These are phyloP conservation scores for Cheumatopsyche charites DNA, from an alignment of 1,140 invertebrate species.

Conservation along the genomic window DNA sequence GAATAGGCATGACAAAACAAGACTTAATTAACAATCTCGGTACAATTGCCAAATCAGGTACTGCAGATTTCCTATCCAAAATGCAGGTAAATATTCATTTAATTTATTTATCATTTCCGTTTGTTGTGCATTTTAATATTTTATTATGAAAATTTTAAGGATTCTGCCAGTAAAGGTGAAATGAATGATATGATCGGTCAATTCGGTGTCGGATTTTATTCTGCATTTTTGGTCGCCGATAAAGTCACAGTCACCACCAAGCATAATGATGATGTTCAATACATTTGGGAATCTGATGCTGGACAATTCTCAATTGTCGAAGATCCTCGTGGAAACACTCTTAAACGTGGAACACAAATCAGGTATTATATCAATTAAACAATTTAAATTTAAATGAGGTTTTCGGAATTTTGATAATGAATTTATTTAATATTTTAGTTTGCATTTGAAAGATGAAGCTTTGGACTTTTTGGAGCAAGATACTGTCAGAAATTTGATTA, in stretches of 20 bases:
- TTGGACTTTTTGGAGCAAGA: conserved; percentile 93
- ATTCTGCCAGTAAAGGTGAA: conserved; percentile 61
- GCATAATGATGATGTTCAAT: conserved; percentile 93
- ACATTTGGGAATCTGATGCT: conserved; percentile 98
- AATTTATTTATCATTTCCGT: not conserved
- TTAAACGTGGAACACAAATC: conserved; percentile 87
- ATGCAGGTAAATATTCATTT: conserved; percentile 72
- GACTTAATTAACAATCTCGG: conserved; percentile 97
- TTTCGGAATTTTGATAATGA: not conserved
- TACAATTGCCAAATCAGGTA: conserved; percentile 99
- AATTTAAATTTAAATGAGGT: conserved; percentile 1
- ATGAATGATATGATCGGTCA: conserved; percentile 90
- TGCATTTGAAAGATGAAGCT: conserved; percentile 97
- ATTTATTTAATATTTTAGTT: conserved; percentile 55
- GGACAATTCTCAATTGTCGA: conserved; percentile 84
- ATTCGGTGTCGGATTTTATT: conserved; percentile 98
- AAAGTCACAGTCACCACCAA: conserved; percentile 93
- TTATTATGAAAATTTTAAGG: conserved; percentile 34
- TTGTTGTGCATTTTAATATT: not conserved
- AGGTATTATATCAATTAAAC: conserved; percentile 33
- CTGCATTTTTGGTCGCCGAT: conserved; percentile 93
- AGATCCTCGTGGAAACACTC: conserved; percentile 92
- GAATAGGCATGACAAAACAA: conserved; percentile 96
- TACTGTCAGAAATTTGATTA: conserved; percentile 88
- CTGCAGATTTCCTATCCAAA: conserved; percentile 96